phyloP scores from a whole-genome alignment of 2,888 invertebrate genomes.

The Bugulina stolonifera region DNA sequence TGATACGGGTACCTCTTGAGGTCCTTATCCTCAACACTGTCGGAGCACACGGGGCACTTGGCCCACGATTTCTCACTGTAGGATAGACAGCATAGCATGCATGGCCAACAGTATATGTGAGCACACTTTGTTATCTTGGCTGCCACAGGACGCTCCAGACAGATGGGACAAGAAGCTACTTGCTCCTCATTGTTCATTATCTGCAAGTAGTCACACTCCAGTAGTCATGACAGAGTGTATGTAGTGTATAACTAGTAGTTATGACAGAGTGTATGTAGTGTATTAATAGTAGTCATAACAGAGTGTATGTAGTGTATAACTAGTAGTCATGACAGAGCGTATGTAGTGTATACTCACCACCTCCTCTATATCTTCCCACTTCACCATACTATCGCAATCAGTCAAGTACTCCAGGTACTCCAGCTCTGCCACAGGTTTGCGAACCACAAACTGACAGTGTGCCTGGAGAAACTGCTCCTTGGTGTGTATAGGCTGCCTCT shows the following conservation, averaged over 20 bases:
- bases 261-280: too few relatives aligned
- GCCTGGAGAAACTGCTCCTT: slow-evolving; percentile 91
- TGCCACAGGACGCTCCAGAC: slow-evolving; percentile 68
- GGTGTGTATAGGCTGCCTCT: slow-evolving; percentile 63
- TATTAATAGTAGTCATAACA: too few relatives aligned
- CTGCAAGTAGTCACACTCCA: background rate
- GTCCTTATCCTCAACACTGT: slow-evolving; percentile 71
- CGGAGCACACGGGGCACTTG: slow-evolving; percentile 88
- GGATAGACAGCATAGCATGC: slow-evolving; percentile 83
- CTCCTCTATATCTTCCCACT: slow-evolving; percentile 88
- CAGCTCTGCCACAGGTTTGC: slow-evolving; percentile 59
- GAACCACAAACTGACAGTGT: slow-evolving; percentile 92
- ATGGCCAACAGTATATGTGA: slow-evolving; percentile 93
- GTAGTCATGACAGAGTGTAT: too few relatives aligned
- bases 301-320: too few relatives aligned
- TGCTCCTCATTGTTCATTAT: slow-evolving; percentile 34
- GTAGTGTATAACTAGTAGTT: too few relatives aligned
- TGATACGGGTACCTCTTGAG: slow-evolving; percentile 66
- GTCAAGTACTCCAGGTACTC: slow-evolving; percentile 72
- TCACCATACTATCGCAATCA: slow-evolving; percentile 81
- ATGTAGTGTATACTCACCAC: slow-evolving; percentile 71
- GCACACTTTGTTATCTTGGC: slow-evolving; percentile 90
- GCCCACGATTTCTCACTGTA: slow-evolving; percentile 70
- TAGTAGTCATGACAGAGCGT: too few relatives aligned
- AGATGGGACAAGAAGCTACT: slow-evolving; percentile 78